Conservation (phyloP, 1,140 invertebrate species). For the Phymastichus coffea region DNA sequence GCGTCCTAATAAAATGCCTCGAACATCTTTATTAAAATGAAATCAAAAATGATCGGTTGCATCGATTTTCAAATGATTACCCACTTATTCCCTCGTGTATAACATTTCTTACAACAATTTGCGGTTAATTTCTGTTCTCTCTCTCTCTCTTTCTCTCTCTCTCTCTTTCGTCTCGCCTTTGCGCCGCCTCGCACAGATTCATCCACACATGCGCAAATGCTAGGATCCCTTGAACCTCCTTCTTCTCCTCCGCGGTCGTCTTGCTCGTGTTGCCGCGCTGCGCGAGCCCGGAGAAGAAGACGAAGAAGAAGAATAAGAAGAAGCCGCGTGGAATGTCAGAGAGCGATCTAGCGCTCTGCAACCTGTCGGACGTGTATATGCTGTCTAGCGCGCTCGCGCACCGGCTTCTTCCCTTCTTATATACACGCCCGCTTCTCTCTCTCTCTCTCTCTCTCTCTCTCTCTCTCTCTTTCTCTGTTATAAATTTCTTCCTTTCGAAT, state of each 20-base stretch:
- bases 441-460: neutral
- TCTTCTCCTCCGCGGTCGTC: constrained; percentile 16
- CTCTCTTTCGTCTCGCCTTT: neutral
- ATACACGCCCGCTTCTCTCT: constrained; percentile 9
- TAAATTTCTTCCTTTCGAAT: constrained; percentile 25
- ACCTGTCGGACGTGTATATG: constrained; percentile 45
- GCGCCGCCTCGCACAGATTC: neutral
- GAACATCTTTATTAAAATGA: neutral
- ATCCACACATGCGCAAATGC: neutral
- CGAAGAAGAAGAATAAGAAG: constrained; percentile 32
- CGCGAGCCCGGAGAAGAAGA: constrained; percentile 42
- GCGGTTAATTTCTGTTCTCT: constrained; percentile 18
- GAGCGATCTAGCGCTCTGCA: constrained; percentile 32
- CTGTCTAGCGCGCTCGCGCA: constrained; percentile 10
- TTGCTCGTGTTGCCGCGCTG: constrained; percentile 15
- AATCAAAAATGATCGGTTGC: neutral
- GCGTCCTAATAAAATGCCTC: no score
- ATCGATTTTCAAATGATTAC: constrained; percentile 15
- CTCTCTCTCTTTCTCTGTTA: neutral
- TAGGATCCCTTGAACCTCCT: constrained; percentile 6
- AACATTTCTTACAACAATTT: constrained; percentile 29
- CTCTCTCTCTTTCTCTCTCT: neutral
- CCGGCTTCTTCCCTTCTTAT: no score
- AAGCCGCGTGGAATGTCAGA: constrained; percentile 42
- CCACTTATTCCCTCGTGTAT: constrained; percentile 27